Evolutionary conservation across 2,797 vertebrate species (phyloP), one percentile per base, ranked within the genome.

Genomic region (Moxostoma hubbsi): DNA sequence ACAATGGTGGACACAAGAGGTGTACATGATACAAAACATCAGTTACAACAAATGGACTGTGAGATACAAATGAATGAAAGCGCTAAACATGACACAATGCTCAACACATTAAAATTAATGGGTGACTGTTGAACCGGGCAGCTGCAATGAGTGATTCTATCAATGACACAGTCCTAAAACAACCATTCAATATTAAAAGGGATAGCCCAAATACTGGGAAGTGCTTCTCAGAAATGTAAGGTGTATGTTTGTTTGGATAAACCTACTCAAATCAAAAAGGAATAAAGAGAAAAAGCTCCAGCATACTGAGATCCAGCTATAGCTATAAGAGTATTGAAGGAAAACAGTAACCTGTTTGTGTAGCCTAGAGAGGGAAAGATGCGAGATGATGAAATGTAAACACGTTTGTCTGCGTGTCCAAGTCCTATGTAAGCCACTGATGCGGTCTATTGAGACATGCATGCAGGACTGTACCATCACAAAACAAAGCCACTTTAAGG

Each of bases 401-500:
- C 85, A 84, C 70, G 75, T 36, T 67, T 9, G 77, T 84, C 45
- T 87, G 81, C 82, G 76, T 71, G 84, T 81, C 77, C 80, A 78
- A 74, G 86, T 85, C 82, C 86, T 80, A 65, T 69, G 75, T 79
- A 80, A 90, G 85, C 85, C 82, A 82, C 71, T 7, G 82, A 79
- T 73, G 81, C 83, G 62, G 80, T 79, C 78, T 85, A 86, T 86
- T 86, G 79, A 87, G 86, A 79, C 69, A 63, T 46, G 85, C 91
- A 90, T 90, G 88, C 88, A 86, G 84, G 86, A 89, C 86, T 43
- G 77, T 76, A 84, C 82, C 69, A 68, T 67, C 80, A 77, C 73
- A 53, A 65, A 58, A 59, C 15, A 70, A 86, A 86, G 86, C 86
- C 81, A 85, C 84, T 89, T 86, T 67, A 81, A 55, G 84, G 85